Evolutionary conservation across 2,888 invertebrate species (phyloP), one percentile per base, ranked within the genome.

Genomic region (Myopa testacea): DNA sequence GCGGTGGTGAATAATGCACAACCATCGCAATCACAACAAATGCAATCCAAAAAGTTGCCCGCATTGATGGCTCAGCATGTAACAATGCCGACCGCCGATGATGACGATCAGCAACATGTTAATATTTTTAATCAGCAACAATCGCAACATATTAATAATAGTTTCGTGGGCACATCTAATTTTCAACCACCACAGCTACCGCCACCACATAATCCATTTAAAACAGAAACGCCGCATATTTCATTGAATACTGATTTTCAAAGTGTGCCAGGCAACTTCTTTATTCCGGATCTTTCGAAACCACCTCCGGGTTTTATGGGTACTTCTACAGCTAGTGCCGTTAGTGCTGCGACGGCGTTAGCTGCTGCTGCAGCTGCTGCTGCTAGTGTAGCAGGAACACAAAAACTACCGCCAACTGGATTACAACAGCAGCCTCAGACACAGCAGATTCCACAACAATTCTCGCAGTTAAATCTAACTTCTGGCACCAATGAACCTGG

Each of bases 231-330:
- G 91, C 92, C 45, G 74, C 81, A 78, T 72, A 80, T 14, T 70
- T 92, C 93, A 5, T 75, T 70, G 68, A 83, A 45, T 77, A 77
- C 77, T 71, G 75, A 75, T 58, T 75, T 58, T 69, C 78, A 71
- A 55, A 79, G 80, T 14, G 75, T 79, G n/a, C 92, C 93, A 3
- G 91, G 93, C 1, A 83, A 91, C 89, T 89, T 91, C 89, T 90
- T 91, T 80, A 93, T 93, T 87, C 96, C 96, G 60, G 96, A 96
- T 90, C 92, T 96, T 81, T 95, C 95, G 37, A 94, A 95, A 86
- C 96, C 96, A 0, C 96, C 96, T 0, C 96, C 96, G 6, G 95
- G 95, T 50, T 96, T 95, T 86, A 38, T 71, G 26, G 37, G 45
- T 14, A 38, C 50, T 71, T 40, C 75, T 45, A 19, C 38, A 60